Percentiles rank a stretch among this genome's conserved stretches.
Evolutionary conservation across 2,888 invertebrate species (phyloP).

Genomic region (Leptopilina myrica): DNA sequence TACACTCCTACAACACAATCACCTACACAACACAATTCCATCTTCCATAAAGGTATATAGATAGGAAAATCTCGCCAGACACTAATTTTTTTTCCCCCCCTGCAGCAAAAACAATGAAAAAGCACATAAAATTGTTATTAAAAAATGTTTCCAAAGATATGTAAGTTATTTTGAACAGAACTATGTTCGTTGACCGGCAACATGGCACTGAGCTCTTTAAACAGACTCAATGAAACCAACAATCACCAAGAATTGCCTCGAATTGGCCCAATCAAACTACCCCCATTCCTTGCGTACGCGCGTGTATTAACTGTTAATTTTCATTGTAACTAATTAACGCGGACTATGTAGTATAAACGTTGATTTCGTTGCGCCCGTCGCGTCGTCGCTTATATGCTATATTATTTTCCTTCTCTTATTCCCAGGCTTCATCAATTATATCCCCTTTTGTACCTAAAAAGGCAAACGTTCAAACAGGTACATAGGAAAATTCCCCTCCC

Average conservation of each 20-base stretch:
- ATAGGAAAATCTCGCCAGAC: too few relatives aligned
- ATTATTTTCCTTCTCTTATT: conserved; percentile 10
- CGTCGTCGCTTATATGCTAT: not conserved
- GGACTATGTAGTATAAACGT: conserved; percentile 12
- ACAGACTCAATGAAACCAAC: conserved; percentile 76
- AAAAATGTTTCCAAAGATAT: conserved; percentile 43
- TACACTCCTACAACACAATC: too few relatives aligned
- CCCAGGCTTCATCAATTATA: conserved; percentile 5
- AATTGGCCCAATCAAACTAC: conserved; percentile 77
- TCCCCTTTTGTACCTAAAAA: too few relatives aligned
- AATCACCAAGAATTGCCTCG: conserved; percentile 77
- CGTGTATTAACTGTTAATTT: conserved; percentile 76
- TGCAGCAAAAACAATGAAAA: too few relatives aligned
- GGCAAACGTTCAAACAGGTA: too few relatives aligned
- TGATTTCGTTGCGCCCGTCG: conserved; percentile 50
- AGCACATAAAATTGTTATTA: conserved; percentile 33
- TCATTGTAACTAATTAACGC: conserved; percentile 73
- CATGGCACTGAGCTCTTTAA: conserved; percentile 72
- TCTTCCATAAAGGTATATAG: too few relatives aligned
- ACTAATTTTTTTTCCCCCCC: too few relatives aligned
- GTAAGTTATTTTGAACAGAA: conserved; percentile 59
- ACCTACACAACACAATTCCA: too few relatives aligned
- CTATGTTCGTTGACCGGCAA: conserved; percentile 74
- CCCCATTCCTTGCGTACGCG: conserved; percentile 75
- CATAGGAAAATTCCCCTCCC: too few relatives aligned